Base-by-base conservation (phyloP, 1,140 invertebrate species). In the Araneus ventricosus region DNA sequence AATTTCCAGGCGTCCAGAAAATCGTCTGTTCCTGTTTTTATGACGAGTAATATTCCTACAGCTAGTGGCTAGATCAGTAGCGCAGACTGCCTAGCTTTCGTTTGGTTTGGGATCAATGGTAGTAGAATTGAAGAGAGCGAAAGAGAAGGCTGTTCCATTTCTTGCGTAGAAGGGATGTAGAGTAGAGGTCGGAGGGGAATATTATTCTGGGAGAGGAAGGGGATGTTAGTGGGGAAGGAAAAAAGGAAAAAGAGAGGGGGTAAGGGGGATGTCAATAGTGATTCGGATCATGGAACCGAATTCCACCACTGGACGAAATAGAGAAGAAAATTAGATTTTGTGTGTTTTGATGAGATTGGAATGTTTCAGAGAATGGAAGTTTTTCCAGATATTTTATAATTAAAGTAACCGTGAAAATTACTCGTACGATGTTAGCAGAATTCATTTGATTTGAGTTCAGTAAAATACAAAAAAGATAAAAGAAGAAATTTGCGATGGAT, bases 61-160 rank as follows among this genome's bases (percentile, higher is more conserved):
- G 45, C 24, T n/a, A 67, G 63, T 67, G 63, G 24, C n/a, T 27
- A n/a, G 27, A 20, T 37, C 30, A 37, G 70, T 37, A 20, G 30
- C 70, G 27, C 4, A 14, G 30, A 67, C 70, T 34, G 70, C 70
- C 30, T 75, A 10, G 30, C 34, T 75, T 75, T 75, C 70, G 70
- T 75, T 34, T 75, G 70, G 3, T 75, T 75, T 27, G 27, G 20
- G 70, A 75, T 75, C 70, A 75, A 75, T 75, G 70, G 70, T 75
- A 75, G 70, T 75, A 30, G 70, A 75, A 75, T 75, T 75, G 30
- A 37, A 34, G 70, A 75, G 70, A 75, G 70, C 27, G 70, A 30
- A 30, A 75, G 70, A 75, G 70, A 75, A 30, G 70, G 70, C 10
- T 75, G 70, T 75, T 75, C 70, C 70, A 75, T 75, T 75, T 75